Base-by-base conservation (phyloP, 2,888 invertebrate genomes). In the Malachius bipustulatus region DNA sequence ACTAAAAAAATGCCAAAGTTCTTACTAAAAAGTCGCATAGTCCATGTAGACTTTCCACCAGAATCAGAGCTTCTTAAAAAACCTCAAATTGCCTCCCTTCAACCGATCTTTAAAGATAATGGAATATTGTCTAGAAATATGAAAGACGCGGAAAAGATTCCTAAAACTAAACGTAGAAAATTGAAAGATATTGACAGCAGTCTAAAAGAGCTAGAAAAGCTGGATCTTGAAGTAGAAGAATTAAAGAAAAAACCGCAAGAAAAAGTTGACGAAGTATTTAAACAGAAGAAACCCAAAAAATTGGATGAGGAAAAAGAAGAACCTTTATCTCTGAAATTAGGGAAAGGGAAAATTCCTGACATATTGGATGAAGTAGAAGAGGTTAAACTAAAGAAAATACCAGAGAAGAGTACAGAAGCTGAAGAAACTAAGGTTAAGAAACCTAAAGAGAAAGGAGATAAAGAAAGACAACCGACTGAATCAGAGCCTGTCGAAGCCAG, bases 11-110 rank as follows among this genome's bases (percentile, higher is more conserved):
- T 81, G 35, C 80, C 78, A 1, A 79, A 77, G 56, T 63, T 78
- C 27, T 69, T 76, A 52, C 60, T 83, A 2, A 79, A 78, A 51
- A 82, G 82, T 53, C 69, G 77, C 43, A 77, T 82, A 11, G 67
- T 62, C 30, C 69, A 68, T 47, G 54, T 68, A 1, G 63, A 65
- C 35, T 65, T 65, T 43, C 62, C 64, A 36, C 60, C 61, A 19
- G 34, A 49, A 24, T 46, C 42, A 19, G 56, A 58, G 46, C 32
- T 45, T 14, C 50, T 58, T 37, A 50, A 57, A 30, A 48, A 46
- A 31, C 49, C 57, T 2, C 36, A 52, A 14, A 49, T 61, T 14
- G 56, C 56, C 28, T 43, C 59, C 38, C 46, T 61, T 45, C 45
- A 54, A 41, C 54, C 57, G 9, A 49, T 46, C 14, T 35, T 44